Base-by-base conservation (phyloP, 2,113 vertebrate species). In the Melanerpes formicivorus region DNA sequence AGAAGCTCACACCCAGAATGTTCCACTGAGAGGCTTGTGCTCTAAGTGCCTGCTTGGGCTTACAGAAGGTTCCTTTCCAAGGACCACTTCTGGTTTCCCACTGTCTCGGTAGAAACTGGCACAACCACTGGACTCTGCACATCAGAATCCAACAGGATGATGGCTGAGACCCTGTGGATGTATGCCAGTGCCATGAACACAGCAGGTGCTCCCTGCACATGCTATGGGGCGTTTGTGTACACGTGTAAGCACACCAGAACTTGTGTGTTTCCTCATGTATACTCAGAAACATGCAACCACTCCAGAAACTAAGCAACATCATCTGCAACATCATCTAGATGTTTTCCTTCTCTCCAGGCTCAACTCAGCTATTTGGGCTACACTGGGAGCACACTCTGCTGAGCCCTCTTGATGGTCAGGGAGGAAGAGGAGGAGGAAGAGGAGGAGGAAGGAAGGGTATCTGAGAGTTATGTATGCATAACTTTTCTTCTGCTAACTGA, bases 241-340 rank as follows among this genome's bases (percentile, higher is more conserved):
- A 6, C 0, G 0, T 55, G 34, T 10, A 86, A 55, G 50, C 26
- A 63, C 27, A 46, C 0, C 0, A 48, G 9, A 77, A 56, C 19
- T 60, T 72, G 3, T 10, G 0, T 22, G 30, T 71, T 71, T 80
- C 42, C 62, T 80, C 78, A 19, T 25, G 70, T 15, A 18, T 27
- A 73, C 42, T 70, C 27, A 40, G n/a, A 78, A 94, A 79, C 19
- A 34, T 69, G 14, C 40, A 84, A 78, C 46, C 58, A 69, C 25
- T 67, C 50, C 62, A 84, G 59, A 81, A 84, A 76, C 11, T 14
- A 84, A 73, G 23, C 16, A 87, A 60, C 55, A 69, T 27, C 16
- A 62, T 75, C 65, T 81, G n/a, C 88, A 91, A 60, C 40, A 17
- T 56, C 70, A 67, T 32, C 58, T 73, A 74, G 52, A 64, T 4